Evolutionary conservation across 2,113 vertebrate species (phyloP).

Genomic region (Phycodurus eques): DNA sequence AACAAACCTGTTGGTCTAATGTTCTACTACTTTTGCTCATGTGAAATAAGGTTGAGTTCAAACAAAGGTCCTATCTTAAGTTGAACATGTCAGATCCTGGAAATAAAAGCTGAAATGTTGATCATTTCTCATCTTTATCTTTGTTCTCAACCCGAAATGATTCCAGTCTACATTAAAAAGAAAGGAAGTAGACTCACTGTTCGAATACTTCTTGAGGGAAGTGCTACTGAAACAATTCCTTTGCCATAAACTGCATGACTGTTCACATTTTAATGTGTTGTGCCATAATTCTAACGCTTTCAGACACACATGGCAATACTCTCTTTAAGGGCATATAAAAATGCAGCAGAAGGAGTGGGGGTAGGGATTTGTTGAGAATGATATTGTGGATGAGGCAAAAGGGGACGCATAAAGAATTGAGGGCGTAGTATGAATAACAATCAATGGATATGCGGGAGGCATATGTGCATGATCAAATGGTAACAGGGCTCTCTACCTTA

Average conservation of each 20-base stretch:
- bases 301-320: background rate
- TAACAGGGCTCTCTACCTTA: slow-evolving; percentile 14
- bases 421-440: background rate
- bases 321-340: background rate
- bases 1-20: no score
- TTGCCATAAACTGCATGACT: background rate
- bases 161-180: no score
- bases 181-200: background rate
- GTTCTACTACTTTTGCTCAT: no score
- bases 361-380: background rate
- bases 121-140: no score
- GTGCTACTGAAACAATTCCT: background rate
- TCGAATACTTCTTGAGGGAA: no score
- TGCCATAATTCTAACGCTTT: background rate
- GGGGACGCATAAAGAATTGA: background rate
- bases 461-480: slow-evolving; percentile 1
- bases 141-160: no score
- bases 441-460: background rate
- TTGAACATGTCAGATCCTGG: no score
- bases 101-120: no score
- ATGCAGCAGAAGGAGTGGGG: slow-evolving; percentile 2
- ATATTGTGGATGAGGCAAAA: slow-evolving; percentile 1
- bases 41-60: no score
- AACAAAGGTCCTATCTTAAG: no score
- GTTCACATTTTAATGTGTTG: background rate